Percentiles rank a stretch among this genome's conserved stretches.
Evolutionary conservation across 2,797 vertebrate genomes (phyloP).

Genomic region (Amblyraja radiata): DNA sequence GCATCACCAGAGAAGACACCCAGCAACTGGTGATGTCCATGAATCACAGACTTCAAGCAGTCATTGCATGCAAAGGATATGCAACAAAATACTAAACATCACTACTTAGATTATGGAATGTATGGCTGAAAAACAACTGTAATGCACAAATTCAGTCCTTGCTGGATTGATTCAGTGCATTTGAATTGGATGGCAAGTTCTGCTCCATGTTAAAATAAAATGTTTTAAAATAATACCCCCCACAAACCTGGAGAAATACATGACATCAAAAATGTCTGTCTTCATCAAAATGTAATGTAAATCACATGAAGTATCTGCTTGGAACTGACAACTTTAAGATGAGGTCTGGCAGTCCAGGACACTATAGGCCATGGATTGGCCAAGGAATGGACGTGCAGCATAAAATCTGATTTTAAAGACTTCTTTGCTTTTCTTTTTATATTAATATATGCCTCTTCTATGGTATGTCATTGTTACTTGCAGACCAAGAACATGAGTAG

Average conservation of each 20-base stretch:
- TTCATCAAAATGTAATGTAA: neutral
- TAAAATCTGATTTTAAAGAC: neutral
- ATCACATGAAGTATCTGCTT: neutral
- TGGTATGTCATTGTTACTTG: neutral
- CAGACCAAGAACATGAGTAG: neutral
- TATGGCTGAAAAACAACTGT: neutral
- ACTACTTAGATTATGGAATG: neutral
- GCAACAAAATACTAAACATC: no score
- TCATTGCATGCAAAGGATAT: no score
- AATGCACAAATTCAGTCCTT: neutral
- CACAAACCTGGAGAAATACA: neutral
- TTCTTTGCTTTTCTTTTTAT: neutral
- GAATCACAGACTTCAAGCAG: no score
- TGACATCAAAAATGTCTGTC: neutral
- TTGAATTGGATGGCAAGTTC: neutral
- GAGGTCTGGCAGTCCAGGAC: neutral
- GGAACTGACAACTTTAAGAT: neutral
- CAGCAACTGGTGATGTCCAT: no score
- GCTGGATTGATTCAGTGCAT: no score
- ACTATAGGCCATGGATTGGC: neutral
- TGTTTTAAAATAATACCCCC: no score
- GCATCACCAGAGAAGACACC: no score
- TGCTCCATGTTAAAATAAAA: neutral
- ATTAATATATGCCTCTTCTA: neutral
- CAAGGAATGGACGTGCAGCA: neutral